phyloP scores from a whole-genome alignment of 2,888 invertebrate species.

The Empis stercorea region DNA sequence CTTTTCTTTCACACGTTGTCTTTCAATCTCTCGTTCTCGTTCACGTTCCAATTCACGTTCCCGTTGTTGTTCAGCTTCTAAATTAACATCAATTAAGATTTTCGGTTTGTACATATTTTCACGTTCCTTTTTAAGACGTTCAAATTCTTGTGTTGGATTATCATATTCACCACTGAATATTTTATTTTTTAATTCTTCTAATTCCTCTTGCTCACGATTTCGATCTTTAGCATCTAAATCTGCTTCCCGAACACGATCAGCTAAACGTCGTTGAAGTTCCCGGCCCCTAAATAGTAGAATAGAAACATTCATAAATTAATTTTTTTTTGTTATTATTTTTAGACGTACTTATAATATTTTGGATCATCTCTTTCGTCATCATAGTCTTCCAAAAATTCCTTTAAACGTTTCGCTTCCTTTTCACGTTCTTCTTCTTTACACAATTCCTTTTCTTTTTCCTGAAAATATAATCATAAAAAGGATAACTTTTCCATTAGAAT shows the following conservation, averaged over 20 bases:
- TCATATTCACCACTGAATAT: constrained; percentile 56
- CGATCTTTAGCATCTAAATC: constrained; percentile 85
- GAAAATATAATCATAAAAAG: constrained; percentile 4
- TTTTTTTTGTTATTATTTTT: neutral
- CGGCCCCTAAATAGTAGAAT: constrained; percentile 55
- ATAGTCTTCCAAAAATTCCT: constrained; percentile 98
- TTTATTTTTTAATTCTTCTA: constrained; percentile 68
- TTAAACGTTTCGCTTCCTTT: constrained; percentile 83
- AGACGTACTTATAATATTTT: constrained; percentile 75
- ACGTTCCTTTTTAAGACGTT: constrained; percentile 56
- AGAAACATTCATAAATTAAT: constrained; percentile 20
- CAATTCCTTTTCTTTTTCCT: constrained; percentile 69
- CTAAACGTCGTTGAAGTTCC: constrained; percentile 78
- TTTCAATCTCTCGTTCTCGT: constrained; percentile 36
- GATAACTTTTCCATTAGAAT: no score
- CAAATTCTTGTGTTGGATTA: constrained; percentile 52
- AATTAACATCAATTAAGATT: constrained; percentile 58
- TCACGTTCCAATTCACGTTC: constrained; percentile 45
- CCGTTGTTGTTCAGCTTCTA: constrained; percentile 46
- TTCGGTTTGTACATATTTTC: constrained; percentile 77
- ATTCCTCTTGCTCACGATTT: constrained; percentile 75
- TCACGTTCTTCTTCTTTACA: constrained; percentile 76
- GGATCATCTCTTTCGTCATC: constrained; percentile 96
- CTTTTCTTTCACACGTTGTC: constrained; percentile 31
- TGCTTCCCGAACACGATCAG: constrained; percentile 86